Evolutionary conservation across 2,797 vertebrate species (phyloP), one percentile per base, ranked within the genome.

Genomic region (Centropyge bicolor): DNA sequence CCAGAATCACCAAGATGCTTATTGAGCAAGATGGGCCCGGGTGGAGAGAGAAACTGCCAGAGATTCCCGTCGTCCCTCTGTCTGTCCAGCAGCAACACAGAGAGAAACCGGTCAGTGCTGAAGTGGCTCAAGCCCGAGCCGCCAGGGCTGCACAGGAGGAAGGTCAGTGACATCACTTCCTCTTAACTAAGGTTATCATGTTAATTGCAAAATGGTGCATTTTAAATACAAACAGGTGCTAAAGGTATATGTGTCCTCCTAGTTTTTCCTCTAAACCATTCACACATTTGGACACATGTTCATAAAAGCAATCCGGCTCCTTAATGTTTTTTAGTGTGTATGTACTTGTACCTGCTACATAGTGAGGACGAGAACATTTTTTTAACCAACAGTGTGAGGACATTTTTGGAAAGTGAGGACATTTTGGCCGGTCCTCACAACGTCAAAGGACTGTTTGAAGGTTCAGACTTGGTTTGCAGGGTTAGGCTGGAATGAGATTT

Each of bases 1-100:
- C 36, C 79, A 99, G 98, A 91, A 97, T 99, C 95, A 98, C 97
- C 4, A 97, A 94, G 93, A 93, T 96, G 90, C 94, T 99, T 86
- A 97, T 98, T 4, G 96, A 97, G 46, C 93, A 97, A 84, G 97
- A 99, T 81, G 98, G 98, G 13, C 93, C 96, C 4, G 89, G 85
- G 6, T 99, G 98, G 98, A 95, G 98, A 66, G 96, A 97, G 82
- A 97, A 97, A 40, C 92, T 99, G 40, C 93, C 97, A 0, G 94
- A 95, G 62, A 97, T 99, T 84, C 98, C 97, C 0, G 67, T 69
- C n/a, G 97, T 99, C 62, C 97, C 98, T 3, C 76, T 96, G 66
- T 95, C 96, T 3, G 93, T 92, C 45, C 97, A 97, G 62, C 83
- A 96, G 76, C 94, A 94, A 68, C 93, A 93, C 56, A 81, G 95